Base-by-base conservation (phyloP, 1,140 invertebrate genomes). In the Sitodiplosis mosellana region DNA sequence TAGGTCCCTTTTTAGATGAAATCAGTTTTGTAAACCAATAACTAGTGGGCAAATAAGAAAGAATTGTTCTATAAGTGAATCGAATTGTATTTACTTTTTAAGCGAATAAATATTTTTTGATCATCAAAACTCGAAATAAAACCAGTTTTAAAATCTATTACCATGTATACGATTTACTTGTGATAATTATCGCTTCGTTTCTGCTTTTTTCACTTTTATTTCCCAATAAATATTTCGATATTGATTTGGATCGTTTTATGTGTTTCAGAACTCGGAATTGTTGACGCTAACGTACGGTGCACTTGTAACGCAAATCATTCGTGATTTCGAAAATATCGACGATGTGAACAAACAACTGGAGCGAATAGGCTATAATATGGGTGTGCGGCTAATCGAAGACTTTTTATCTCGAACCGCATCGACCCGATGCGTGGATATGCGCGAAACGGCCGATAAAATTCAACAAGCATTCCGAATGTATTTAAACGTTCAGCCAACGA, bases 261-360 rank as follows among this genome's bases (percentile, higher is more conserved):
- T 44, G 57, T 78, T 78, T 47, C 63, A 95, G 89, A 96, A 93
- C 74, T 90, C 90, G 7, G 95, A 99, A 64, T 69, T 99, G 38
- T 87, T 99, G 56, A 95, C 90, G 2, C 69, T 99, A 33, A 99
- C 95, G 3, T 99, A 99, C 69, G 96, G 96, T 40, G 87, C 95
- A 3, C 66, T 99, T 17, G 93, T 99, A 0, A 83, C 90, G 12
- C 94, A 99, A 70, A 79, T 99, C 60, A 66, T 99, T 15, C 92
- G 94, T 67, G 96, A 99, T 69, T 89, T 89, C 59, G 95, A 99
- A 64, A 94, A 93, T 70, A 78, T 88, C 19, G 94, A 98, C 44
- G 94, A 99, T 70, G 87, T 93, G 0, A 93, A 92, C 59, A 91
- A 92, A 61, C 88, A 93, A 59, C 65, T 95, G 33, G 89, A 94